Evolutionary conservation across 2,797 vertebrate species (phyloP).

Genomic region (Leuciscus waleckii): DNA sequence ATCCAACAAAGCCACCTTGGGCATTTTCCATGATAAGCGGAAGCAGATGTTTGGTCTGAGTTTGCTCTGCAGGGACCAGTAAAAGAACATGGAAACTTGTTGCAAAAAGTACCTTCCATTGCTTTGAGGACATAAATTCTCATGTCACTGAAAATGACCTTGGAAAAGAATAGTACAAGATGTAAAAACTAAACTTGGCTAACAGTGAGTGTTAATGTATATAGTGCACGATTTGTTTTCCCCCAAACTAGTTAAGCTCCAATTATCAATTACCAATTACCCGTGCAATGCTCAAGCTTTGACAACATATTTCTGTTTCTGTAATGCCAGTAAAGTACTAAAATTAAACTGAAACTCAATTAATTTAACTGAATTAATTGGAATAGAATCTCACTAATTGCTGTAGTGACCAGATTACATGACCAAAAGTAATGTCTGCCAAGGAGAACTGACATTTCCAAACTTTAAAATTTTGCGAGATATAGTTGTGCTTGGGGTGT

Average conservation of each 20-base stretch:
- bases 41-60: slow-evolving; percentile 70
- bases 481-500: not conserved
- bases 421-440: not conserved
- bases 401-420: not conserved
- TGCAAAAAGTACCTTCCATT: slow-evolving; percentile 60
- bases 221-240: not conserved
- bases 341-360: not conserved
- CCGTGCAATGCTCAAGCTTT: not conserved
- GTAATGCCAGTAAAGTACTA: not conserved
- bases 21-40: slow-evolving; percentile 68
- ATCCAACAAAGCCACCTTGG: slow-evolving; percentile 63
- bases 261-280: no score
- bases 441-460: not conserved
- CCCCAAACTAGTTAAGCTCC: not conserved
- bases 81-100: slow-evolving; percentile 67
- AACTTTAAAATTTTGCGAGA: not conserved
- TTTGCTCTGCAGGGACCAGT: slow-evolving; percentile 64
- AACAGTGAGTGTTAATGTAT: not conserved
- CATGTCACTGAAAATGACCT: slow-evolving; percentile 4
- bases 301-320: not conserved
- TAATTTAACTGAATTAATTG: not conserved
- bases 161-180: slow-evolving; percentile 41
- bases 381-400: not conserved
- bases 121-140: slow-evolving; percentile 48
- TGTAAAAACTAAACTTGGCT: not conserved